These are phyloP conservation scores for Hemitrygon akajei DNA, from an alignment of 2,797 vertebrate species.

Conservation along the genomic window DNA sequence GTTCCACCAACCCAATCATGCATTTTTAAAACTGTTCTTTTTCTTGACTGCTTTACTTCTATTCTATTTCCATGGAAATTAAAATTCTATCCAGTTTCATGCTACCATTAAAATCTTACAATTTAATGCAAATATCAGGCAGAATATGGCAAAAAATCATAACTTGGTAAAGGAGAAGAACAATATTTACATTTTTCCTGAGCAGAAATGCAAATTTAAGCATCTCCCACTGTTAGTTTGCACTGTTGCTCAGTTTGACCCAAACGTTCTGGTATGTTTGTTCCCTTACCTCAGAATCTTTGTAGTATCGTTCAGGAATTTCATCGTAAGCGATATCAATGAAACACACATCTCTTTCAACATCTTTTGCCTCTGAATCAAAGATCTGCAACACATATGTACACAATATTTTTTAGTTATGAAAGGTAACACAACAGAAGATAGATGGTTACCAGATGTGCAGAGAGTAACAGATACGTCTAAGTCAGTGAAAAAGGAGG, in stretches of 20 bases:
- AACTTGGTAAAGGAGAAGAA: background rate
- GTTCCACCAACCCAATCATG: background rate
- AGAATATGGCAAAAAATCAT: background rate
- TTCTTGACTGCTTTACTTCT: background rate
- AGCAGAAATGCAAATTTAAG: background rate
- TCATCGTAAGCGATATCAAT: constrained; percentile 84
- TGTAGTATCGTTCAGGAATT: constrained; percentile 90
- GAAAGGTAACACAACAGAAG: background rate
- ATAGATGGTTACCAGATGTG: background rate
- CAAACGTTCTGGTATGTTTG: background rate
- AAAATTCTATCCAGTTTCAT: background rate
- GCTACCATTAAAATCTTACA: background rate
- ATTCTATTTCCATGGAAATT: constrained; percentile 12
- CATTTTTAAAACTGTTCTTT: background rate
- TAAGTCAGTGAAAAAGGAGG: background rate
- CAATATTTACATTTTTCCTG: background rate
- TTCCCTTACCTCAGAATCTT: constrained; percentile 82
- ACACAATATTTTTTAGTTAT: background rate
- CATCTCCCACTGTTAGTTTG: background rate
- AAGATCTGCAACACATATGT: constrained; percentile 74
- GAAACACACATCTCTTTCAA: constrained; percentile 81
- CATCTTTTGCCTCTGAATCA: constrained; percentile 74
- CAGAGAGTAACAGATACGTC: background rate
- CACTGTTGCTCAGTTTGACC: background rate
- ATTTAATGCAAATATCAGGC: background rate